phyloP scores from a whole-genome alignment of 2,888 invertebrate species.

The Spisula subtruncata region DNA sequence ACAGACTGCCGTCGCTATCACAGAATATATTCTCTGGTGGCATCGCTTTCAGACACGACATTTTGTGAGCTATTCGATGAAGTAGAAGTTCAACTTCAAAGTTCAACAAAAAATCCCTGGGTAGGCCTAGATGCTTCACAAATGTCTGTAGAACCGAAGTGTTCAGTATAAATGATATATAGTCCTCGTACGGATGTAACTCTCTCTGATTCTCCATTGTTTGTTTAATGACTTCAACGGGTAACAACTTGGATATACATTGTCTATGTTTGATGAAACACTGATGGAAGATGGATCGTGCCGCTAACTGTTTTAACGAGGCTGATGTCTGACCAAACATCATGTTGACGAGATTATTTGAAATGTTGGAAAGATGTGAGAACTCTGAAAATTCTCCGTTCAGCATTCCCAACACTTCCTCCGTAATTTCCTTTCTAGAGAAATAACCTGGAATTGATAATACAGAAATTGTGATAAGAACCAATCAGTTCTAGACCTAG shows the following conservation, averaged over 20 bases:
- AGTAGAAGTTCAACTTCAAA: slow-evolving; percentile 82
- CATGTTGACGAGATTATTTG: slow-evolving; percentile 74
- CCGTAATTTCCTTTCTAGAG: slow-evolving; percentile 76
- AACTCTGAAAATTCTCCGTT: slow-evolving; percentile 80
- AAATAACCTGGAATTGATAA: slow-evolving; percentile 77
- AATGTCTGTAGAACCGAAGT: slow-evolving; percentile 77
- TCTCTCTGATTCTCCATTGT: slow-evolving; percentile 74
- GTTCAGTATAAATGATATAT: slow-evolving; percentile 79
- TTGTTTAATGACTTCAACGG: slow-evolving; percentile 74
- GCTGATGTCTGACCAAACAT: slow-evolving; percentile 83
- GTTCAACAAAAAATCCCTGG: slow-evolving; percentile 76
- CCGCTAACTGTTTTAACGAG: slow-evolving; percentile 79
- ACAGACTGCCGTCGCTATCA: slow-evolving; percentile 73
- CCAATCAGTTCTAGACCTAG: no score
- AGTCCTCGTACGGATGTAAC: slow-evolving; percentile 78
- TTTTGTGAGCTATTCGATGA: slow-evolving; percentile 75
- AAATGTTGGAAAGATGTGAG: slow-evolving; percentile 74
- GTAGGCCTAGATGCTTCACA: slow-evolving; percentile 74
- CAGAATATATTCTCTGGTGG: slow-evolving; percentile 77
- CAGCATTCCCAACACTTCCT: slow-evolving; percentile 78
- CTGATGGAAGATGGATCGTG: slow-evolving; percentile 79
- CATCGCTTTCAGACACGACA: slow-evolving; percentile 75
- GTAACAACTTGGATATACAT: slow-evolving; percentile 76
- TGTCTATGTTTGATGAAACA: slow-evolving; percentile 77
- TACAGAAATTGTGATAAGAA: no score